A percentile compares a stretch with the other conserved stretches of the same genome.
Conservation (phyloP, 2,888 invertebrate genomes). For the Pheosia tremula region DNA sequence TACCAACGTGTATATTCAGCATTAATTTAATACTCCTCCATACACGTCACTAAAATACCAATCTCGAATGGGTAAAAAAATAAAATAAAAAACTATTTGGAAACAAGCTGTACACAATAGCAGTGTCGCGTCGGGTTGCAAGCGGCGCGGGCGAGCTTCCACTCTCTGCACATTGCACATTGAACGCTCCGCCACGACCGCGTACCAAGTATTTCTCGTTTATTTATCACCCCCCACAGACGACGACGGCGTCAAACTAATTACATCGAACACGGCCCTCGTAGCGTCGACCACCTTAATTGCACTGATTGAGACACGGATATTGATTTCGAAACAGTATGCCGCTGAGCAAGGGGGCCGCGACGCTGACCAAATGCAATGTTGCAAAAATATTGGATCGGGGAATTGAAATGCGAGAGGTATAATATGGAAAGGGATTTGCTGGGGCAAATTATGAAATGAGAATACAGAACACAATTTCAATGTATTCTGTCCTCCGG, state of each 20-base stretch:
- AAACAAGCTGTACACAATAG: conserved; percentile 17
- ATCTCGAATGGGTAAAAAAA: not conserved
- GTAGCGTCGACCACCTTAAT: conserved; percentile 70
- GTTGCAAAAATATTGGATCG: conserved; percentile 3
- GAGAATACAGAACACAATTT: not conserved
- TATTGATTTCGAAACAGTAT: conserved; percentile 80
- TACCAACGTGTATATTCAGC: too few species aligned
- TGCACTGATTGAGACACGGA: conserved; percentile 83
- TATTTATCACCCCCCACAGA: conserved; percentile 45
- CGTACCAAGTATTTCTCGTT: conserved; percentile 40
- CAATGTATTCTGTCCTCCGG: not conserved
- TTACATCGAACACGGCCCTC: conserved; percentile 70
- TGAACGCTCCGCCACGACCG: conserved; percentile 42
- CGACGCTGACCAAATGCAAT: conserved; percentile 7
- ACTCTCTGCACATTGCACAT: conserved; percentile 46
- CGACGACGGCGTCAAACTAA: conserved; percentile 74
- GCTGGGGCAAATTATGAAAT: not conserved
- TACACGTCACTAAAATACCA: too few species aligned
- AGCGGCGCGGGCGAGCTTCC: conserved; percentile 11
- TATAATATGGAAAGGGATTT: not conserved
- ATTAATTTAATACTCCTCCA: too few species aligned
- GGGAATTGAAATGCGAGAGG: conserved; percentile 4
- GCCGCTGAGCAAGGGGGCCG: conserved; percentile 23
- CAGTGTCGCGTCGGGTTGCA: conserved; percentile 2
- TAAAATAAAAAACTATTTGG: not conserved